phyloP scores from a whole-genome alignment of 2,888 invertebrate genomes.

The Sminthurinus aureus region DNA sequence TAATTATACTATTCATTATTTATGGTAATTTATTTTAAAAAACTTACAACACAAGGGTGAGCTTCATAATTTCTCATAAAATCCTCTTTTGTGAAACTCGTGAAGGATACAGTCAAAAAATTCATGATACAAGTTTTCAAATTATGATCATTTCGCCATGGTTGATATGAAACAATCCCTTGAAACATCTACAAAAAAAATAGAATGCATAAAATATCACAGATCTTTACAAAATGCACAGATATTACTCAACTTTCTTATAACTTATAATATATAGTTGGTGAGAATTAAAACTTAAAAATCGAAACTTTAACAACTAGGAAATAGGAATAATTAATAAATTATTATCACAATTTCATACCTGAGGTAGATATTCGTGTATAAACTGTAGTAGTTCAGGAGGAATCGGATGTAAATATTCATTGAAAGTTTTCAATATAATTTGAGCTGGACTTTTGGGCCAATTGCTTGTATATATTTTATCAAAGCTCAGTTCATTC shows the following conservation, averaged over 20 bases:
- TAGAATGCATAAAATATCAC: neutral
- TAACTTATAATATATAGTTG: no score
- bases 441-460: conserved; percentile 2
- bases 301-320: no score
- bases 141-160: conserved; percentile 40
- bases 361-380: conserved; percentile 15
- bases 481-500: conserved; percentile 13
- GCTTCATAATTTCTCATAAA: conserved; percentile 21
- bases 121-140: conserved; percentile 41
- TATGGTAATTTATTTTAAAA: no score
- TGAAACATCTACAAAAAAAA: conserved; percentile 41
- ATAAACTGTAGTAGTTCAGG: neutral
- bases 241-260: no score
- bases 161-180: conserved; percentile 27
- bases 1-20: neutral
- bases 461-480: conserved; percentile 19
- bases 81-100: conserved; percentile 32
- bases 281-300: no score
- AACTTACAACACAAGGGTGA: conserved; percentile 43
- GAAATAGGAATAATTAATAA: neutral
- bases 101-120: conserved; percentile 39
- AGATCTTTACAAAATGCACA: no score
- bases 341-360: neutral
- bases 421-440: conserved; percentile 6
- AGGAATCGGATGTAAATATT: neutral